Base-by-base conservation (phyloP, 2,113 vertebrate species). In the Hymenochirus boettgeri region DNA sequence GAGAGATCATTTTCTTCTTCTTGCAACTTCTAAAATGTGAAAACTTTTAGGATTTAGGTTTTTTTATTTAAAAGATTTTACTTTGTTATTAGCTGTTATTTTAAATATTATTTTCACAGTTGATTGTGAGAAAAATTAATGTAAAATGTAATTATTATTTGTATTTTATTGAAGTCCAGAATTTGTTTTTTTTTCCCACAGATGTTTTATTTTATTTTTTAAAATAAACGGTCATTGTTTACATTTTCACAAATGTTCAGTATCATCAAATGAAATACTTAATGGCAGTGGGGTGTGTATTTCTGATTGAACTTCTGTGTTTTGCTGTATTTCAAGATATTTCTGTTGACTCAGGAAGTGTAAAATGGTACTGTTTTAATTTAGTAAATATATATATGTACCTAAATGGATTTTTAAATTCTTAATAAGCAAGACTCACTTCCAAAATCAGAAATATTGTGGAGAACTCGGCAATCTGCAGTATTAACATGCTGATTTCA, bases 71-170 rank as follows among this genome's bases (percentile, higher is more conserved):
- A 72, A 50, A 61, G 77, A 72, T 72, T 74, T 73, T 21, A 15
- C 5, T 65, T 80, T 70, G 70, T 76, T 73, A 80, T 81, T 84
- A 83, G 24, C 46, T 2, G 47, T 45, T 57, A 63, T 52, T 23
- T 37, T 3, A 3, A 48, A n/a, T 42, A 47, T 46, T 63, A 60
- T 60, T 13, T 52, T 17, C 18, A 42, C 35, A 35, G 10, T 5
- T 35, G 3, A 3, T 13, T 35, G 33, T 35, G 15, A 35, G 33
- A 35, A 4, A 35, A 22, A 9, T 48, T 48, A 48, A 48, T 21
- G 46, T 7, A 48, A 19, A 22, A 22, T 48, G 18, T 48, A 21
- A 21, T 4, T 2, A 7, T 56, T 19, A 56, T 57, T 33, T 57
- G n/a, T 35, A 22, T 57, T 35, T 72, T 33, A 13, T 70, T 61